These are phyloP conservation scores for Callyntrura guangdongensis DNA, from an alignment of 2,888 invertebrate species.

Conservation along the genomic window DNA sequence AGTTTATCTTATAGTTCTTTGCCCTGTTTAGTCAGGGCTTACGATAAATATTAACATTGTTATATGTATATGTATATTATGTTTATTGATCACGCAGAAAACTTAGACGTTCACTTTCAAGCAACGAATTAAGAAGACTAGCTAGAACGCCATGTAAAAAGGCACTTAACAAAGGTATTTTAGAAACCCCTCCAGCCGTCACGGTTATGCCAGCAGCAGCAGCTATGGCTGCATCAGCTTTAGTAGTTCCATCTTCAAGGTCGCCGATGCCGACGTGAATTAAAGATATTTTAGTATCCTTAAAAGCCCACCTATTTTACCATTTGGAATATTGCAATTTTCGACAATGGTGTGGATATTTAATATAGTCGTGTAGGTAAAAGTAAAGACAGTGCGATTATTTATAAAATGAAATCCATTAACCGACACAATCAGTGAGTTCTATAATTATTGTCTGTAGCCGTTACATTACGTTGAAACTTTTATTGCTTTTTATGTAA, in stretches of 20 bases:
- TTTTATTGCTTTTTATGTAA: background rate
- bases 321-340: constrained; percentile 7
- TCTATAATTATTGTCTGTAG: constrained; percentile 3
- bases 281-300: background rate
- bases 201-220: constrained; percentile 78
- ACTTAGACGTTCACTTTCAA: constrained; percentile 93
- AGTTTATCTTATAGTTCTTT: too few relatives aligned
- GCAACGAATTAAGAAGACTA: constrained; percentile 92
- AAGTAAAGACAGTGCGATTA: background rate
- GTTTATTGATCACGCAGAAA: constrained; percentile 90
- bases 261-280: constrained; percentile 79
- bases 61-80: background rate
- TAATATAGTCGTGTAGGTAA: background rate
- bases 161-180: constrained; percentile 78
- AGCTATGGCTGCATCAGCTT: constrained; percentile 74
- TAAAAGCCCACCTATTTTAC: constrained; percentile 59
- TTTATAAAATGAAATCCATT: background rate
- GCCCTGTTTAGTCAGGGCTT: too few relatives aligned
- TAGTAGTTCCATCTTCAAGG: constrained; percentile 78
- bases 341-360: constrained; percentile 14
- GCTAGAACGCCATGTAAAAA: constrained; percentile 92
- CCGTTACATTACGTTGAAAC: background rate
- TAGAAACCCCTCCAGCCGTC: constrained; percentile 71
- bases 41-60: too few relatives aligned
- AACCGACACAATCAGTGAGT: constrained; percentile 32